Evolutionary conservation across 2,113 vertebrate genomes (phyloP), one percentile per base, ranked within the genome.

Genomic region (Channa argus): DNA sequence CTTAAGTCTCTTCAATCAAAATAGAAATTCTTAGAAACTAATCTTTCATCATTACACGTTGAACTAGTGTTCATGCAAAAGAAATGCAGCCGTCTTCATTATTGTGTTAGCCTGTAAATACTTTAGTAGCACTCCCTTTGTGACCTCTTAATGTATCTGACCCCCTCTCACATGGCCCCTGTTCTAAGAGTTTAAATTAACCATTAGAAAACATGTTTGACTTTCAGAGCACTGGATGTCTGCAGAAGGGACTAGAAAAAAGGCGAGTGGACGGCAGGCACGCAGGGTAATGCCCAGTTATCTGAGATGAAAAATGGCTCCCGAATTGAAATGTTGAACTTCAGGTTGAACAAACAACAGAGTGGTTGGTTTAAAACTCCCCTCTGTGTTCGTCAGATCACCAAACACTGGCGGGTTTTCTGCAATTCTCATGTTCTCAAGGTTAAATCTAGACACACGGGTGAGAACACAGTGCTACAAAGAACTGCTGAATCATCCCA

Each of bases 111-210:
- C 36, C 38, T 58, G 34, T 82, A 68, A 64, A 82, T 54, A 59
- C 53, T 15, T 5, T 11, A 4, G 13, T 56, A 55, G 63, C 46
- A 34, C 37, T 72, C 69, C 37, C 46, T 75, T 74, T 53, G 65
- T 49, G 59, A 47, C 15, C 56, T 45, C 34, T 36, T 49, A 6
- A 55, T 53, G 71, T 64, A 41, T 54, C 52, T 63, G 53, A 79
- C 67, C 56, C 59, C 12, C 39, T 24, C 55, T n/a, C 53, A 34
- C 14, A 58, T 8, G 43, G n/a, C 5, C 8, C 39, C 50, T 58
- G 15, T 53, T 14, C 53, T 56, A 34, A 1, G 0, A 47, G n/a
- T 80, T 65, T 69, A 66, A 88, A 84, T 79, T 77, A 82, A 71
- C 70, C 11, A 4, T 33, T 10, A 10, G 34, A 38, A 54, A 53